Evolutionary conservation across 2,797 vertebrate genomes (phyloP).

Genomic region (Sebastes steindachneri): DNA sequence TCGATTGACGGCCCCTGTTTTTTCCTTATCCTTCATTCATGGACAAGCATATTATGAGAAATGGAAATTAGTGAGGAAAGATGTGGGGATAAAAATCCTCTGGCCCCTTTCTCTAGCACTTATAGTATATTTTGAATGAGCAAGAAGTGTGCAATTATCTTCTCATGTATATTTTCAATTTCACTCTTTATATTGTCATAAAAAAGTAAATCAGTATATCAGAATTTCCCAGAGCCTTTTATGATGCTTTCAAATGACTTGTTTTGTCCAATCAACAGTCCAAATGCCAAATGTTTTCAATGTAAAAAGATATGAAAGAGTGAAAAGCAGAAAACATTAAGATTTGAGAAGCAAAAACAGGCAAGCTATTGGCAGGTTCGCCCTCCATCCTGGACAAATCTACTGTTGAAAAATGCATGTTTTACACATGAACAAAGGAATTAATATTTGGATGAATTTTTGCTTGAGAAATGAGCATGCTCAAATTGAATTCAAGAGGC

Average conservation of each 20-base stretch:
- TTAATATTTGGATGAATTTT: constrained; percentile 41
- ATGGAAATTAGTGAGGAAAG: constrained; percentile 25
- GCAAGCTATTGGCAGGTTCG: background rate
- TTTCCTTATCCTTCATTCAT: constrained; percentile 42
- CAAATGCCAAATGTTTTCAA: constrained; percentile 16
- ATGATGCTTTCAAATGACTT: background rate
- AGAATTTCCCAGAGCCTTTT: background rate
- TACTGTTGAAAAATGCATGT: constrained; percentile 18
- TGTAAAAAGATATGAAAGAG: background rate
- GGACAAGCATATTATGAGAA: constrained; percentile 24
- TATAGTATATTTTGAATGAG: constrained; percentile 23
- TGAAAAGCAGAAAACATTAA: background rate
- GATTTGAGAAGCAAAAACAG: background rate
- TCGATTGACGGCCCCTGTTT: background rate
- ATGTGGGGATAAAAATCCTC: background rate
- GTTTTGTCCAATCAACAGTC: background rate
- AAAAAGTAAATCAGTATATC: background rate
- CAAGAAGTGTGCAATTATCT: background rate
- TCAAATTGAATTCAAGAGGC: constrained; percentile 57
- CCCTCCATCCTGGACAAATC: constrained; percentile 19
- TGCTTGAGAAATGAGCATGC: constrained; percentile 35
- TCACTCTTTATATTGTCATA: background rate
- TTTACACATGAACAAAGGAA: constrained; percentile 40
- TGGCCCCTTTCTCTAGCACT: constrained; percentile 13
- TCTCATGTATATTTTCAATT: background rate